These are phyloP conservation scores for Varanus salvator DNA, from an alignment of 2,113 vertebrate species.

Conservation along the genomic window DNA sequence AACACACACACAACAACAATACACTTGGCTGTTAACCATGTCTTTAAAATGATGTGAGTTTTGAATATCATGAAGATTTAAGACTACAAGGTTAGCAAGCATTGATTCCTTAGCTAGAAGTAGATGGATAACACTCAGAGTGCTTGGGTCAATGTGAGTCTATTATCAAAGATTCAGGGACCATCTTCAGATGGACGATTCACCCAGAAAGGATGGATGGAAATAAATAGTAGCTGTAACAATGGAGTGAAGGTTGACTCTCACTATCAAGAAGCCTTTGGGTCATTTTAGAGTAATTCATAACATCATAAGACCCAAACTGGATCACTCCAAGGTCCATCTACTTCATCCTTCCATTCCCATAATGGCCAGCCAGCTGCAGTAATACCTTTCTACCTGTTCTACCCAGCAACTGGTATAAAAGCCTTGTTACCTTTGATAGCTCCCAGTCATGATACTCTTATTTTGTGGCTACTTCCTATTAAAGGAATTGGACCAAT, in stretches of 20 bases:
- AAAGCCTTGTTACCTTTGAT: background rate
- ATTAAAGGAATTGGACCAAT: background rate
- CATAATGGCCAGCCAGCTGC: no score
- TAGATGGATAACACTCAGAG: background rate
- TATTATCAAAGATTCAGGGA: background rate
- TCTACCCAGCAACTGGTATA: no score
- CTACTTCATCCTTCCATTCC: no score
- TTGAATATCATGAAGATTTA: no score
- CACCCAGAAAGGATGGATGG: background rate
- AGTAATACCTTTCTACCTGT: no score
- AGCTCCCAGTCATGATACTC: background rate
- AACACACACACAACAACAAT: no score
- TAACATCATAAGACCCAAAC: no score
- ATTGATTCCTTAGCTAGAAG: background rate
- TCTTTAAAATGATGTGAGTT: no score
- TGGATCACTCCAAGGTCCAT: no score
- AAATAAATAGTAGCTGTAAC: background rate
- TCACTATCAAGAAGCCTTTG: background rate
- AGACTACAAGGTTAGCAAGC: background rate
- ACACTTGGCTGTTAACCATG: no score
- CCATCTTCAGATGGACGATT: background rate
- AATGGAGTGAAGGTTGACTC: background rate
- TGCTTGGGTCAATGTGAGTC: background rate
- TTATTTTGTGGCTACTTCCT: background rate
- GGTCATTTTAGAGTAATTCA: background rate